These are phyloP conservation scores for Odontocolon sp. DNA, from an alignment of 2,888 invertebrate genomes.

Conservation along the genomic window DNA sequence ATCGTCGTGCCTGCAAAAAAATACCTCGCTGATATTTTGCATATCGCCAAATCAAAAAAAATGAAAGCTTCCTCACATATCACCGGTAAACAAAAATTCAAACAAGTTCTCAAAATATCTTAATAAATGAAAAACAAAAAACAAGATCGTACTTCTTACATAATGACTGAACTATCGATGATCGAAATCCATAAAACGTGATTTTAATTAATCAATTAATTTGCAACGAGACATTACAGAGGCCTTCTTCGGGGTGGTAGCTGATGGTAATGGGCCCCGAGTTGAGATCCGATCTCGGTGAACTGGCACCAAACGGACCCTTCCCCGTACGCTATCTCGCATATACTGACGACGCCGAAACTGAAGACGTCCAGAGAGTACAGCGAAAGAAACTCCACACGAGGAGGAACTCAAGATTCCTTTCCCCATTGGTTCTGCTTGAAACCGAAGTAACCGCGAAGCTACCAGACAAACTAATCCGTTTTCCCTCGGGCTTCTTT, in stretches of 20 bases:
- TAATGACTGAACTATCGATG: neutral
- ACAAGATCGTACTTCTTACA: slow-evolving; percentile 1
- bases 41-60: no score
- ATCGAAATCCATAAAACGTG: neutral
- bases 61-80: no score
- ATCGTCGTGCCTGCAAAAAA: no score
- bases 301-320: slow-evolving; percentile 33
- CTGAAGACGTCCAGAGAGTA: slow-evolving; percentile 58
- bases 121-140: no score
- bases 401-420: slow-evolving; percentile 51
- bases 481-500: slow-evolving; percentile 48
- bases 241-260: neutral
- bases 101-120: no score
- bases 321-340: slow-evolving; percentile 50
- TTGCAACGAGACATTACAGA: slow-evolving; percentile 4
- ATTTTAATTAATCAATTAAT: neutral
- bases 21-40: neutral
- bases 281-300: no score
- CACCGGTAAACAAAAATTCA: no score
- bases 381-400: slow-evolving; percentile 29
- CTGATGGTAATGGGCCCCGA: slow-evolving; percentile 9
- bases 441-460: slow-evolving; percentile 33
- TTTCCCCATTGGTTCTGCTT: slow-evolving; percentile 50
- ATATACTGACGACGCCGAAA: slow-evolving; percentile 58
- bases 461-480: slow-evolving; percentile 51